Percentiles rank a stretch among this genome's conserved stretches.
Evolutionary conservation across 2,113 vertebrate species (phyloP).

Genomic region (Chaetodon trifascialis): DNA sequence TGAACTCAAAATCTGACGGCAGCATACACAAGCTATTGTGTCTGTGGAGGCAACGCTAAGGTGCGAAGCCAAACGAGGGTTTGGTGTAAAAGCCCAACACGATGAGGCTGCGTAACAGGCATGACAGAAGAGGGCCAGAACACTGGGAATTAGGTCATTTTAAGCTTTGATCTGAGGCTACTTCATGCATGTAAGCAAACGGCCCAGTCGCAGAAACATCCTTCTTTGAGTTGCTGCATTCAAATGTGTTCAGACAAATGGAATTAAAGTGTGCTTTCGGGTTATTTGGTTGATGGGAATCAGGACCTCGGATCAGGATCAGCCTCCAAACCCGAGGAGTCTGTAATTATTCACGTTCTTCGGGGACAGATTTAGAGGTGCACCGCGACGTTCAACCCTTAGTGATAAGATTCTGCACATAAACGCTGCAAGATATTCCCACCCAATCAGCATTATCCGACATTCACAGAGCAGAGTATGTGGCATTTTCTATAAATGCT

Average conservation of each 20-base stretch:
- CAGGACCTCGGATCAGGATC: background rate
- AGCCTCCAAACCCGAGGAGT: background rate
- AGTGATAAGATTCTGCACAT: background rate
- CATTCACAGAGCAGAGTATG: background rate
- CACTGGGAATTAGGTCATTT: background rate
- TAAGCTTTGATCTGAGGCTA: background rate
- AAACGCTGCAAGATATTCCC: background rate
- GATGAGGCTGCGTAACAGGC: background rate
- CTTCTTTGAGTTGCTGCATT: background rate
- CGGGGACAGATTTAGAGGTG: background rate
- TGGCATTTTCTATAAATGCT: background rate
- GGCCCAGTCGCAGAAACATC: background rate
- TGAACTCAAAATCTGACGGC: background rate
- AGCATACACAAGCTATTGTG: background rate
- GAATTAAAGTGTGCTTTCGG: background rate
- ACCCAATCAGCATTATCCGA: background rate
- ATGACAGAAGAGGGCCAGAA: background rate
- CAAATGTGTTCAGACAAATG: slow-evolving; percentile 9
- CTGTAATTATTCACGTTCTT: background rate
- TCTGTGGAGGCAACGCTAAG: background rate
- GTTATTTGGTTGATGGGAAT: background rate
- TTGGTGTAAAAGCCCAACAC: background rate
- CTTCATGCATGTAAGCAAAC: background rate
- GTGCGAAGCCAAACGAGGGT: background rate
- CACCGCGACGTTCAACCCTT: background rate